phyloP scores from a whole-genome alignment of 2,888 invertebrate genomes.

The Perithous albicinctus region DNA sequence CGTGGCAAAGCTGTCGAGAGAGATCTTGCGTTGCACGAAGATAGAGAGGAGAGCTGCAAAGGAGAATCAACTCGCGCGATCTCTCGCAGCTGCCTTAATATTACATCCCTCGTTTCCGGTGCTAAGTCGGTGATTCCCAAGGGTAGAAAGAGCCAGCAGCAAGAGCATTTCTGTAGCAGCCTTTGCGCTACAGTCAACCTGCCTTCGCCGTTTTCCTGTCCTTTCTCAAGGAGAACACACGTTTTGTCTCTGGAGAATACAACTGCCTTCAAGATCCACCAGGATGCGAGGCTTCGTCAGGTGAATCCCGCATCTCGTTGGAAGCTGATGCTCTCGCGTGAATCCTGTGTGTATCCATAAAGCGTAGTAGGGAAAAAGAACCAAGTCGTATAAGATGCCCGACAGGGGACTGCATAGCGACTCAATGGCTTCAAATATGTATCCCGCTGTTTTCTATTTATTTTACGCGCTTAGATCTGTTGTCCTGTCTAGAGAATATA shows the following conservation, averaged over 20 bases:
- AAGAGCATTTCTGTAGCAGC: slow-evolving; percentile 20
- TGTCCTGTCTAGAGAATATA: slow-evolving; percentile 25
- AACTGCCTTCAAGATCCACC: slow-evolving; percentile 8
- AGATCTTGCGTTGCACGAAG: slow-evolving; percentile 25
- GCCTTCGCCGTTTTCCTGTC: slow-evolving; percentile 35
- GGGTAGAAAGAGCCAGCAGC: slow-evolving; percentile 45
- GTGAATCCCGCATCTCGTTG: slow-evolving; percentile 29
- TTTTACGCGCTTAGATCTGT: neutral
- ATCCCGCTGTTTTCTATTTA: slow-evolving; percentile 10
- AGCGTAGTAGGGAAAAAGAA: slow-evolving; percentile 18
- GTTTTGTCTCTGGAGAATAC: slow-evolving; percentile 41
- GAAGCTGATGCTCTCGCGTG: slow-evolving; percentile 4
- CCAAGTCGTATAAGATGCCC: neutral
- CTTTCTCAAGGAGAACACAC: slow-evolving; percentile 39
- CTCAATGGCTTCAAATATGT: slow-evolving; percentile 6
- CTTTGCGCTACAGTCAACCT: slow-evolving; percentile 23
- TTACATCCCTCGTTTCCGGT: slow-evolving; percentile 77
- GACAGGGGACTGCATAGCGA: neutral
- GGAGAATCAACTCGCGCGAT: slow-evolving; percentile 40
- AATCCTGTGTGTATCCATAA: slow-evolving; percentile 22
- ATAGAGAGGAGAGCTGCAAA: slow-evolving; percentile 24
- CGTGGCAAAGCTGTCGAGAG: slow-evolving; percentile 11
- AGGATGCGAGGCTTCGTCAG: slow-evolving; percentile 16
- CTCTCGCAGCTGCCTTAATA: slow-evolving; percentile 74
- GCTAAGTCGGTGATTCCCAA: slow-evolving; percentile 66